Conservation (phyloP, 2,113 vertebrate genomes). For the Connochaetes taurinus region DNA sequence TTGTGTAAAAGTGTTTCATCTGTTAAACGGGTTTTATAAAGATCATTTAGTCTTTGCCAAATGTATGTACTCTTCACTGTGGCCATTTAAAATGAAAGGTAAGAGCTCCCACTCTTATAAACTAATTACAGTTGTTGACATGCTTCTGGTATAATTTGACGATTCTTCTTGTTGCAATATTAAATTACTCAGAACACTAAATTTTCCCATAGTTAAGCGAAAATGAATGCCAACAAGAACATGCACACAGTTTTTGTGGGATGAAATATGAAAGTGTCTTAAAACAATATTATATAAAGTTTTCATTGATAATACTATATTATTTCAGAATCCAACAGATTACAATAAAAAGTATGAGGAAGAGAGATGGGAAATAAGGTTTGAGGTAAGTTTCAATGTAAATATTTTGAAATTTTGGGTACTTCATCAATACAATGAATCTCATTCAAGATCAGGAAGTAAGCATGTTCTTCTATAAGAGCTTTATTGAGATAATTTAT, state of each 20-base stretch:
- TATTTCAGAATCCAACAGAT: slow-evolving; percentile 66
- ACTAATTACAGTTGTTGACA: not conserved
- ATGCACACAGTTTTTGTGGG: not conserved
- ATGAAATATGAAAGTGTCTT: not conserved
- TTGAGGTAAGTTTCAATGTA: slow-evolving; percentile 77
- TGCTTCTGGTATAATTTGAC: not conserved
- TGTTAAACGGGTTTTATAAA: not conserved
- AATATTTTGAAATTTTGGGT: not conserved
- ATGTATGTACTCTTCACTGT: not conserved
- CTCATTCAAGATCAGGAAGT: not conserved
- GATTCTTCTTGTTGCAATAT: not conserved
- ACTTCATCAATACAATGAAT: not conserved
- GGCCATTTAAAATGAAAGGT: not conserved
- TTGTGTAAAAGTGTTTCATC: not conserved
- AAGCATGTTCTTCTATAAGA: slow-evolving; percentile 7
- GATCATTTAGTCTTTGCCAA: not conserved
- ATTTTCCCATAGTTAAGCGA: not conserved
- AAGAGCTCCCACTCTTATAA: not conserved
- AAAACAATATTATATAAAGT: not conserved
- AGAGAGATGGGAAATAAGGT: slow-evolving; percentile 82
- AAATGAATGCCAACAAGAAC: not conserved
- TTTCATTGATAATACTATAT: slow-evolving; percentile 21
- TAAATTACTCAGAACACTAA: slow-evolving; percentile 16
- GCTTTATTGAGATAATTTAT: not conserved
- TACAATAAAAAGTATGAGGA: slow-evolving; percentile 59